Evolutionary conservation across 2,797 vertebrate genomes (phyloP).

Genomic region (Philypnodon macrostomus): DNA sequence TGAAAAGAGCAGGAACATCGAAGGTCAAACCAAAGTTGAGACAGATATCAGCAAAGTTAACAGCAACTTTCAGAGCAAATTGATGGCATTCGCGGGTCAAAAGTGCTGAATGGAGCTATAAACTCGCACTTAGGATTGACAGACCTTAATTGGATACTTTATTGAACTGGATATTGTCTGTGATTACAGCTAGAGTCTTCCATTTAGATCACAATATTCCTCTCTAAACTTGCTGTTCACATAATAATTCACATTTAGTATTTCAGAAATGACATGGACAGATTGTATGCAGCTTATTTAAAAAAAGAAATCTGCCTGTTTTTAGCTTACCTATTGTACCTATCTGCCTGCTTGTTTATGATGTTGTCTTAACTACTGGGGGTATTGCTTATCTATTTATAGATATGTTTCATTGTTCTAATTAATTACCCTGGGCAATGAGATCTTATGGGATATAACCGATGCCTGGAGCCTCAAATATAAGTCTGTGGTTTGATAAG

Average conservation of each 20-base stretch:
- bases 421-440: conserved; percentile 4
- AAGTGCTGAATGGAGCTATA: neutral
- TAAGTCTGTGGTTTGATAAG: neutral
- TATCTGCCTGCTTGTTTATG: neutral
- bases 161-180: no score
- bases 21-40: conserved; percentile 1
- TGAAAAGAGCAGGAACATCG: neutral
- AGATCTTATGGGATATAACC: neutral
- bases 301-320: no score
- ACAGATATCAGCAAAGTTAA: neutral
- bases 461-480: neutral
- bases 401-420: neutral
- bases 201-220: neutral
- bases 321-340: neutral
- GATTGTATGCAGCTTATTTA: neutral
- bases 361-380: neutral
- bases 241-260: neutral
- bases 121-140: neutral
- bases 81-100: neutral
- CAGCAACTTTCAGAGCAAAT: neutral
- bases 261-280: neutral
- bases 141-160: neutral
- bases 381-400: conserved; percentile 1
- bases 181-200: neutral
- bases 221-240: neutral